Conservation (phyloP, 2,888 invertebrate species). For the Tortrix viridana region DNA sequence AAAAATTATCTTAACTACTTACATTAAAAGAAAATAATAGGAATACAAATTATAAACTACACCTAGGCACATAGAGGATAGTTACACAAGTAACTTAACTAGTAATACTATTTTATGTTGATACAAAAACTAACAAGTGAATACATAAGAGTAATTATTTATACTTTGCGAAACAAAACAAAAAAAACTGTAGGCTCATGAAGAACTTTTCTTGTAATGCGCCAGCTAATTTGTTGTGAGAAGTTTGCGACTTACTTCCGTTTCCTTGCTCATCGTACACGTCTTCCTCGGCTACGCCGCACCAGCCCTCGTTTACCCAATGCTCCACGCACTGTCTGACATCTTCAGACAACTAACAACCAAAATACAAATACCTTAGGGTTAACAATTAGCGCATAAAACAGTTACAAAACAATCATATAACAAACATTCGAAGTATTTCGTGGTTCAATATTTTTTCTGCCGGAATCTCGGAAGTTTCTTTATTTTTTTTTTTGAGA, state of each 20-base stretch:
- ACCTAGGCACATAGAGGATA: too few relatives aligned
- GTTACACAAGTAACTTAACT: too few relatives aligned
- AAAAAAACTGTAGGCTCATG: conserved; percentile 1
- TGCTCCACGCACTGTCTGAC: conserved; percentile 76
- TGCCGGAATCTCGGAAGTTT: conserved; percentile 7
- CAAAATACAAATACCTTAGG: background rate
- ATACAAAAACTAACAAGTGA: background rate
- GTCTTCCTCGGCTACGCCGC: conserved; percentile 77
- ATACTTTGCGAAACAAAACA: background rate
- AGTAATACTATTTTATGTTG: background rate
- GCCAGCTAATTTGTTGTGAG: background rate
- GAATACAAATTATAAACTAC: too few relatives aligned
- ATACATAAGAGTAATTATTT: background rate
- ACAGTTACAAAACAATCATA: background rate
- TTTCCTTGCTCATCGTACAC: conserved; percentile 70
- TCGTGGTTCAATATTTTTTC: background rate
- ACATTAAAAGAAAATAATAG: too few relatives aligned
- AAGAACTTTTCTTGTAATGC: conserved; percentile 10
- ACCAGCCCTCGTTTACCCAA: conserved; percentile 79
- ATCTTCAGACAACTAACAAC: conserved; percentile 75
- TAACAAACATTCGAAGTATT: background rate
- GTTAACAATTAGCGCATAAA: background rate
- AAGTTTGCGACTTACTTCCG: conserved; percentile 50
- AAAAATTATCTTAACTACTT: too few relatives aligned
- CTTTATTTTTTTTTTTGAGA: conserved; percentile 8